Conservation (phyloP, 2,888 invertebrate genomes). For the Drosophila nr. perissopoda region DNA sequence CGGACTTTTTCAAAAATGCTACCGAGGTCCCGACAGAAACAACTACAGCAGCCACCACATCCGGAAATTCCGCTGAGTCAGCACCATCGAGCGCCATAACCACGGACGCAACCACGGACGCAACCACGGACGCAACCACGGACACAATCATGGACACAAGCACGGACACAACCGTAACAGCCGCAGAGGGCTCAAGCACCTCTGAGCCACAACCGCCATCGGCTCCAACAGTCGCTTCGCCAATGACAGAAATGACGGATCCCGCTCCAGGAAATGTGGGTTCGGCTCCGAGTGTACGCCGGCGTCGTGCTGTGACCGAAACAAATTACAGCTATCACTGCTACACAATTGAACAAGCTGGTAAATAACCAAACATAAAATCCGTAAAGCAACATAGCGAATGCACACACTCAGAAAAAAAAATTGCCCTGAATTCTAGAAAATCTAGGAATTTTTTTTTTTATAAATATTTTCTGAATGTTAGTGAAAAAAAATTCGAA, state of each 20-base stretch:
- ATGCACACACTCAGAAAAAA: neutral
- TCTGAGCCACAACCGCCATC: slow-evolving; percentile 47
- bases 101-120: neutral
- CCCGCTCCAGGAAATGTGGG: no score
- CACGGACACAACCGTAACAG: no score
- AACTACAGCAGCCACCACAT: slow-evolving; percentile 48
- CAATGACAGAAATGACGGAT: no score
- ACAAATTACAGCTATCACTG: slow-evolving; percentile 75
- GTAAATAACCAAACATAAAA: neutral
- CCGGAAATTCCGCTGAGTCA: slow-evolving; percentile 7
- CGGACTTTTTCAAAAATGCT: slow-evolving; percentile 66
- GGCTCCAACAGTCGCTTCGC: slow-evolving; percentile 66
- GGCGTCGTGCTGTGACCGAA: slow-evolving; percentile 48
- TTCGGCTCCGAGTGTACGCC: slow-evolving; percentile 56
- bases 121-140: neutral
- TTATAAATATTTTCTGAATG: no score
- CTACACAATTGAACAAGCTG: slow-evolving; percentile 66
- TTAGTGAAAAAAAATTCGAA: no score
- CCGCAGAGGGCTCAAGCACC: no score
- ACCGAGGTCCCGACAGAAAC: slow-evolving; percentile 58
- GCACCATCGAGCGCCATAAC: slow-evolving; percentile 27
- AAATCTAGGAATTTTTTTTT: neutral
- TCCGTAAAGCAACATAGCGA: neutral
- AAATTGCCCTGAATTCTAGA: neutral
- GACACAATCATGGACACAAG: no score